Evolutionary conservation across 2,888 invertebrate species (phyloP).

Genomic region (Shargacucullia verbasci): DNA sequence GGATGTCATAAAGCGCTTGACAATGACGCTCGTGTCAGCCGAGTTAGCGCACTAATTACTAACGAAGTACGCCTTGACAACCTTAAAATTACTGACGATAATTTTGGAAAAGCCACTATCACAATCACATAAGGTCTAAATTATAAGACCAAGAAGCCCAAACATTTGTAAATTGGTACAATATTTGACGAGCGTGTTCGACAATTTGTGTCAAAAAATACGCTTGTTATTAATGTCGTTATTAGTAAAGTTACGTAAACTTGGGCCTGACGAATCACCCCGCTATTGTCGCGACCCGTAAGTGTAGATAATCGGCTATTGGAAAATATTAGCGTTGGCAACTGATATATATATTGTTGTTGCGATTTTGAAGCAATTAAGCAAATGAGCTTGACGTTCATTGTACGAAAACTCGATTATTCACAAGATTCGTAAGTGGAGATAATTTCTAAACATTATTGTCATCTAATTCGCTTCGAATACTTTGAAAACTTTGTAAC

Average conservation of each 20-base stretch:
- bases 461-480: conserved; percentile 43
- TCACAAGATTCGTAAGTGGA: conserved; percentile 40
- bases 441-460: conserved; percentile 55
- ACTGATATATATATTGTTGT: conserved; percentile 59
- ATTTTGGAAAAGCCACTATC: conserved; percentile 44
- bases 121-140: conserved; percentile 50
- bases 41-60: conserved; percentile 77
- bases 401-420: conserved; percentile 48
- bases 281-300: conserved; percentile 57
- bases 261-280: conserved; percentile 57
- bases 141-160: conserved; percentile 31
- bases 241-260: conserved; percentile 72
- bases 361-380: conserved; percentile 58
- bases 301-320: conserved; percentile 63
- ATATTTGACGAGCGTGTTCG: conserved; percentile 58
- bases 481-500: conserved; percentile 45
- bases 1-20: conserved; percentile 67
- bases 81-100: conserved; percentile 43
- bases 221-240: conserved; percentile 62
- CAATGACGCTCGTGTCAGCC: conserved; percentile 72
- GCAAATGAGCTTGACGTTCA: conserved; percentile 55
- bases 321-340: conserved; percentile 65
- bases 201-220: conserved; percentile 66
- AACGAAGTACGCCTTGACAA: conserved; percentile 64
- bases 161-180: conserved; percentile 43